Conservation (phyloP, 2,113 vertebrate species). For the Helogale parvula region DNA sequence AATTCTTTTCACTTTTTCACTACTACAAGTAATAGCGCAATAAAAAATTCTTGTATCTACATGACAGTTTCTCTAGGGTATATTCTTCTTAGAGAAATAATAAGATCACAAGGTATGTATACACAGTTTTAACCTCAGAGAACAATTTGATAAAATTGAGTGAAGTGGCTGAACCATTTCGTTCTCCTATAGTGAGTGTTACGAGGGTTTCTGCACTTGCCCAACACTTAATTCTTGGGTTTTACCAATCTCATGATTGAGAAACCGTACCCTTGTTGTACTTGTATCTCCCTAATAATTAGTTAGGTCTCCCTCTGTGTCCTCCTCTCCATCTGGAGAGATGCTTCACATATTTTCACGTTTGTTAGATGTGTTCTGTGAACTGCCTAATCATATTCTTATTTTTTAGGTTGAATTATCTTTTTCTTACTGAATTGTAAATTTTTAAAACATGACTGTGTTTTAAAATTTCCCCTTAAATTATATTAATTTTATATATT, state of each 20-base stretch:
- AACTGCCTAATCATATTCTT: not conserved
- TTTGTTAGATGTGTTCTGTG: not conserved
- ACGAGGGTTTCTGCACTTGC: not conserved
- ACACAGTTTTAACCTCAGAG: not conserved
- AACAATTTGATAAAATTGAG: not conserved
- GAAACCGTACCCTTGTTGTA: not conserved
- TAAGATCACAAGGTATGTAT: not conserved
- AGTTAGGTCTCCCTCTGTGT: not conserved
- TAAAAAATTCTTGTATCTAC: not conserved
- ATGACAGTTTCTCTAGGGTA: not conserved
- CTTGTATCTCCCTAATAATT: not conserved
- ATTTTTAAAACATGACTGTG: not conserved
- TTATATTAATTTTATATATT: not conserved
- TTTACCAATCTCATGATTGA: not conserved
- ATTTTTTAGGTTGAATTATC: not conserved
- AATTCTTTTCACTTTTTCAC: constrained; percentile 1
- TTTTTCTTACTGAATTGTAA: not conserved
- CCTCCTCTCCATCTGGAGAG: not conserved
- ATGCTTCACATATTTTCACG: not conserved
- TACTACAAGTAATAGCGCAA: not conserved
- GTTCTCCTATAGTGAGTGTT: not conserved
- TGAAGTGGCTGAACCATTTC: not conserved
- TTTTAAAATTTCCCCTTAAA: not conserved
- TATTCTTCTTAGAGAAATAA: not conserved
- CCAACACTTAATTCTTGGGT: not conserved